Base-by-base conservation (phyloP, 2,797 vertebrate species). In the Tenualosa thibaudeaui region DNA sequence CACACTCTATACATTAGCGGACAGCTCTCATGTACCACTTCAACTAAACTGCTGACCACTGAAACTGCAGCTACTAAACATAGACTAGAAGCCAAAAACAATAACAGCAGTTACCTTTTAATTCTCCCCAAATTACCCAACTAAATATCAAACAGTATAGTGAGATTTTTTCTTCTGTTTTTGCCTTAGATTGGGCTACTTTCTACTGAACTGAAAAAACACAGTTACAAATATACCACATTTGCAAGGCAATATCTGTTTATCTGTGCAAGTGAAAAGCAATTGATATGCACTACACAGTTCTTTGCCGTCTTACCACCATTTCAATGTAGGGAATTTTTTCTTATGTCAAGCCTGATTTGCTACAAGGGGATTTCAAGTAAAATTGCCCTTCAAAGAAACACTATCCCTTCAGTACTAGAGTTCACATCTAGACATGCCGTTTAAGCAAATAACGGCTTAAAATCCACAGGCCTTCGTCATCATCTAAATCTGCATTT, bases 401-500 rank as follows among this genome's bases (percentile, higher is more conserved):
- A n/a, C 83, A 87, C 85, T 85, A 86, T 87, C 82, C 87, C 68
- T 43, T 54, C 82, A 88, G 86, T 71, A 37, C 81, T 68, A 75
- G 78, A 78, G 65, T 75, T 78, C 81, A 88, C 90, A 89, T 88
- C 85, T 88, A 82, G 85, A 58, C 75, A 85, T 88, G 88, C 82
- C 85, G 75, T 82, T 87, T 86, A 19, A 84, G 84, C 83, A 90
- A 92, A 90, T 87, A 84, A 62, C 85, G 26, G 86, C 86, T 88
- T 88, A 81, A 88, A 86, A 88, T 90, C 78, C 88, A 89, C 82
- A 87, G 87, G 81, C 75, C 13, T 86, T 89, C 86, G 85, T 86
- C 90, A 89, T 91, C 89, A 84, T 83, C 84, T 81, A 84, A 92
- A 90, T 89, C 87, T 86, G 86, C 85, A 89, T 87, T 89, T 84